Percentiles rank a stretch among this genome's conserved stretches.
These are phyloP conservation scores for Calameuta idolon DNA, from an alignment of 2,888 invertebrate genomes.

Conservation along the genomic window DNA sequence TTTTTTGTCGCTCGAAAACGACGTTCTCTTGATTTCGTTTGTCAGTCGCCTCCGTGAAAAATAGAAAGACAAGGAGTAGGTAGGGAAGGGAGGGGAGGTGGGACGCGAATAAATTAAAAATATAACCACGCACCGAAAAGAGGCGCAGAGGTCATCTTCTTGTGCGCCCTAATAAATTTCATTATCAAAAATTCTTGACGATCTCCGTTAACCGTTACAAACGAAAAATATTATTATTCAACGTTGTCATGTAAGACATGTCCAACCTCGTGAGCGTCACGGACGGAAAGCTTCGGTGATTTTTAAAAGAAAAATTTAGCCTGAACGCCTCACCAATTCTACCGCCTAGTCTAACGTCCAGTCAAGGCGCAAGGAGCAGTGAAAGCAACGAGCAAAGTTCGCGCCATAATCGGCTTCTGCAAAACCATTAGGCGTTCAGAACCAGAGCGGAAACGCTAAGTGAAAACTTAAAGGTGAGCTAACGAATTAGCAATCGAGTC, in stretches of 20 bases:
- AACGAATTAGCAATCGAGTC: not conserved
- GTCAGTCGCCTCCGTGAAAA: not conserved
- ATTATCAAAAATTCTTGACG: not conserved
- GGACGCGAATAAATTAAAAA: no score
- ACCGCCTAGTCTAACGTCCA: not conserved
- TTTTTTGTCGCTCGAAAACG: not conserved
- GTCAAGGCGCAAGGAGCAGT: not conserved
- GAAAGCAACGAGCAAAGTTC: slow-evolving; percentile 8
- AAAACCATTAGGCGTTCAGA: not conserved
- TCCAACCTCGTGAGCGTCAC: not conserved
- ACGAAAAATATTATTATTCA: not conserved
- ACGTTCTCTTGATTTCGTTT: not conserved
- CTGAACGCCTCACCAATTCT: not conserved
- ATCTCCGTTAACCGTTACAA: not conserved
- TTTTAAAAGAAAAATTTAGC: not conserved
- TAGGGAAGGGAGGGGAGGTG: not conserved
- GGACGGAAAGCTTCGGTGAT: not conserved
- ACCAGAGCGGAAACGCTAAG: slow-evolving; percentile 26
- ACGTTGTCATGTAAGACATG: not conserved
- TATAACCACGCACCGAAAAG: no score
- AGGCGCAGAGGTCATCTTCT: not conserved
- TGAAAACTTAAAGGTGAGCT: slow-evolving; percentile 16
- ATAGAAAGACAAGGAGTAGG: not conserved
- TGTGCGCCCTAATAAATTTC: not conserved
- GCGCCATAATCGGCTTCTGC: not conserved